A percentile compares a stretch with the other conserved stretches of the same genome.
Conservation (phyloP, 2,797 vertebrate genomes). For the Megaceryle alcyon region DNA sequence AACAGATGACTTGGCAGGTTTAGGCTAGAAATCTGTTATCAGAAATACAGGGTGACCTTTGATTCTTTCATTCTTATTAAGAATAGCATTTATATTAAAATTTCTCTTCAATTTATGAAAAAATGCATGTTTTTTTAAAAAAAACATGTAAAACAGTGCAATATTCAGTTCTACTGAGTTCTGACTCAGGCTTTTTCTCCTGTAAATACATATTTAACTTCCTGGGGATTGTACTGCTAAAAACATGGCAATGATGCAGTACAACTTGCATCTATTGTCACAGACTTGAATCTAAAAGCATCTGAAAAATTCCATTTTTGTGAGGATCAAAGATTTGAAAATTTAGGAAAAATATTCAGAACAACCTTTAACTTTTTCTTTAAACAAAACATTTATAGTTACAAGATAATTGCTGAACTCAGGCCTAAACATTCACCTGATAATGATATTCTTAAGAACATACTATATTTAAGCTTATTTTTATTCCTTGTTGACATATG, state of each 20-base stretch:
- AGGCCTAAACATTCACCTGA: rapidly evolving
- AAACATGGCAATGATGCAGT: background rate
- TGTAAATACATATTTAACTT: background rate
- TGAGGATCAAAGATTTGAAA: background rate
- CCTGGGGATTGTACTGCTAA: background rate
- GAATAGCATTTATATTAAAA: background rate
- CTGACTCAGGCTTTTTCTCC: background rate
- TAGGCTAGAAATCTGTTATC: background rate
- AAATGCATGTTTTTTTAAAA: background rate
- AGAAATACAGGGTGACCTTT: background rate
- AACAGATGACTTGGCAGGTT: background rate
- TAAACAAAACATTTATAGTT: background rate
- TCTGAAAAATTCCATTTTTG: background rate
- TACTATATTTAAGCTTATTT: background rate
- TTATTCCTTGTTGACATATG: background rate
- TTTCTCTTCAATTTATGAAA: background rate
- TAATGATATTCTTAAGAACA: background rate
- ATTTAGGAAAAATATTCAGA: background rate
- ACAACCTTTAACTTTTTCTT: background rate
- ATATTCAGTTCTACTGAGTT: background rate
- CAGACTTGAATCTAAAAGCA: background rate
- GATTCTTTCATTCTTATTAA: background rate
- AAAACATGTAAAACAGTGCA: background rate
- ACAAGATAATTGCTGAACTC: background rate
- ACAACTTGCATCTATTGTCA: background rate